A percentile compares a stretch with the other conserved stretches of the same genome.
phyloP scores from a whole-genome alignment of 92 coral and sea anemone genomes.

The Parazoanthus swiftii region DNA sequence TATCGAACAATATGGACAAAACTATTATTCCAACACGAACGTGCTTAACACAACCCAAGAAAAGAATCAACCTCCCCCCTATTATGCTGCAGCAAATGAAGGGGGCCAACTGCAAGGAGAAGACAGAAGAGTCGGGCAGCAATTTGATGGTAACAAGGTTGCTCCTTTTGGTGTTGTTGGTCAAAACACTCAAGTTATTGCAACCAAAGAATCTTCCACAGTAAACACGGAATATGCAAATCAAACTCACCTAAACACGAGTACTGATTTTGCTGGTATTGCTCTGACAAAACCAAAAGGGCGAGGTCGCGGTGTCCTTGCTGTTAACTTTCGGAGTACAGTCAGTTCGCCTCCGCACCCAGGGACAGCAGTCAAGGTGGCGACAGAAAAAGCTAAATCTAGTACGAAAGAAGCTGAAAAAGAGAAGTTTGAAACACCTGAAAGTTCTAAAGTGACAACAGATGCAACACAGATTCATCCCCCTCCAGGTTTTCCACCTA shows the following conservation, averaged over 20 bases:
- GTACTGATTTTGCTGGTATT: not conserved
- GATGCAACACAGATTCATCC: not conserved
- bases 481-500: not conserved
- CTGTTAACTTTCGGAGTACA: not conserved
- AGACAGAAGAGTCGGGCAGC: not conserved
- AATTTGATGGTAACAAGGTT: not conserved
- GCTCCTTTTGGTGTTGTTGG: not conserved
- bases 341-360: not conserved
- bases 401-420: not conserved
- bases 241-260: not conserved
- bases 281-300: not conserved
- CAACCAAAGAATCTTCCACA: too few species aligned
- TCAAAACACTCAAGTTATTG: too few species aligned
- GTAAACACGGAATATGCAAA: not conserved
- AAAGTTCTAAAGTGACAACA: not conserved
- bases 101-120: not conserved
- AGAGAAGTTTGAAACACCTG: not conserved
- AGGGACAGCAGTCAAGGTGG: not conserved
- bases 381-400: not conserved
- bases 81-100: not conserved
- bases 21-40: not conserved
- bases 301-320: constrained; percentile 29
- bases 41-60: not conserved
- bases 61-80: not conserved
- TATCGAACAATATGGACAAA: not conserved